These are phyloP conservation scores for Drosophila recens DNA, from an alignment of 2,888 invertebrate species.

Conservation along the genomic window DNA sequence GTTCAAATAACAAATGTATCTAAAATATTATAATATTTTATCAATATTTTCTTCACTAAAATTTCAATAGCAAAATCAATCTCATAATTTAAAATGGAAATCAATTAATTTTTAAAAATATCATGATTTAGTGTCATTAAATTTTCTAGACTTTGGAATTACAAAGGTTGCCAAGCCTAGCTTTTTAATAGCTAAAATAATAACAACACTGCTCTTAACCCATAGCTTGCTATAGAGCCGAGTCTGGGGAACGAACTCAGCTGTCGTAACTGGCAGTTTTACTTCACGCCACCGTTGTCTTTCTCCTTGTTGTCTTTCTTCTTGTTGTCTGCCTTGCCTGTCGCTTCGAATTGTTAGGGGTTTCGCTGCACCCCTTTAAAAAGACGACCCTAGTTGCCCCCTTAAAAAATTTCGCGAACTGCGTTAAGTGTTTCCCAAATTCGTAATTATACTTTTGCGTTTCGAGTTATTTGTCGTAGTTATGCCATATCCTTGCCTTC, in stretches of 20 bases:
- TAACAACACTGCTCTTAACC: neutral
- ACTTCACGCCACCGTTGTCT: conserved; percentile 66
- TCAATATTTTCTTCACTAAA: no score
- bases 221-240: conserved; percentile 8
- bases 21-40: no score
- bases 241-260: conserved; percentile 59
- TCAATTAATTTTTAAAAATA: no score
- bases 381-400: conserved; percentile 37
- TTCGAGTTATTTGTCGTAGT: conserved; percentile 68
- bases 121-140: no score
- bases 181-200: neutral
- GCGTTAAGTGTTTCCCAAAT: conserved; percentile 76
- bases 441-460: conserved; percentile 77
- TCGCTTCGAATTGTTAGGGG: conserved; percentile 55
- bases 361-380: conserved; percentile 31
- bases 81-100: no score
- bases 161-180: neutral
- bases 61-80: no score
- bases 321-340: conserved; percentile 39
- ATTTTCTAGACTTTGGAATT: neutral
- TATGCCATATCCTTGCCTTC: conserved; percentile 39
- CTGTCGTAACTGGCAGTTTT: conserved; percentile 75
- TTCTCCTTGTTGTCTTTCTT: conserved; percentile 28
- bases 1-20: neutral
- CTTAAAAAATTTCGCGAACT: conserved; percentile 55